Evolutionary conservation across 2,888 invertebrate species (phyloP), one percentile per base, ranked within the genome.

Genomic region (Aplocera efformata): DNA sequence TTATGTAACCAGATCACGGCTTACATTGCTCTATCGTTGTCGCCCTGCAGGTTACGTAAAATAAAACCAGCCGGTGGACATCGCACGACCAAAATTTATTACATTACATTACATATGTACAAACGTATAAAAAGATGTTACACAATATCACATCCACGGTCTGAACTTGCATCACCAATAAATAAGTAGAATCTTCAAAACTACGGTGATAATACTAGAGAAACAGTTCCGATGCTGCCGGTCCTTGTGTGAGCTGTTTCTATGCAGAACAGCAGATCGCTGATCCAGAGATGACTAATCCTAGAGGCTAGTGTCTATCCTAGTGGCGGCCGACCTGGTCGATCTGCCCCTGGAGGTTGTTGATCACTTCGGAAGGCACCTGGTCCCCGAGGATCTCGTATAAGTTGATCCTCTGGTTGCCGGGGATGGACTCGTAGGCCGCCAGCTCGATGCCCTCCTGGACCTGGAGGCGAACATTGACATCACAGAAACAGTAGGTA

Each of bases 401-500:
- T n/a, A 96, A 89, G 79, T 95, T 93, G 78, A 96, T 94, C 67
- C 92, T 91, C 79, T 96, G 95, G 83, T 94, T 92, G 48, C 93
- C 94, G 63, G 96, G 96, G 64, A 96, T 96, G 53, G 94, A 93
- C 79, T 96, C 95, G 78, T 94, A 95, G 3, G 95, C 95, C 2
- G 94, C 95, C 64, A 96, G 80, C 80, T 96, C 95, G 53, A 96
- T 94, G 40, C 95, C 95, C 80, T 95, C 95, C 82, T 95, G 94
- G 1, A 94, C 94, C 92, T 92, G 63, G 1, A n/a, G 28, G 29
- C 10, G 10, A 7, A 26, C 9, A 3, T 7, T 7, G 11, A 6
- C 7, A 1, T 17, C 13, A 3, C 5, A 17, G 13, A 17, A 3
- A 17, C 13, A 17, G 13, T n/a, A n/a, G n/a, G n/a, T 17, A 3